Evolutionary conservation across 2,888 invertebrate species (phyloP).

Genomic region (Coenonympha glycerion): DNA sequence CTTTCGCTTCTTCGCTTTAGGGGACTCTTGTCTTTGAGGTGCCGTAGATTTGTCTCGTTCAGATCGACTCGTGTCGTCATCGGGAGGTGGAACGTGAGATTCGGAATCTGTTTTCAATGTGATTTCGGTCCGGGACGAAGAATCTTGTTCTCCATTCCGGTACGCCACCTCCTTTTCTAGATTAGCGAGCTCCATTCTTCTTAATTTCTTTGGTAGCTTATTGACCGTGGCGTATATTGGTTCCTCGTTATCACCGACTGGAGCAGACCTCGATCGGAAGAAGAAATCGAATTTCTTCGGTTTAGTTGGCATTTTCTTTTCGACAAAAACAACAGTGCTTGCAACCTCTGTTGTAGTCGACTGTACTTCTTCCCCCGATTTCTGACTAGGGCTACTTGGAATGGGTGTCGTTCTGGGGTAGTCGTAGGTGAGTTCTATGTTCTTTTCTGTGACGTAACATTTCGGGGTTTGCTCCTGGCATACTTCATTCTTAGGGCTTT

Average conservation of each 20-base stretch:
- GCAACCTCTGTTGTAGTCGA: slow-evolving; percentile 73
- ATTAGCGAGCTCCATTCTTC: slow-evolving; percentile 66
- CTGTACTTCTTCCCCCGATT: slow-evolving; percentile 48
- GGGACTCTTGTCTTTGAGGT: slow-evolving; percentile 60
- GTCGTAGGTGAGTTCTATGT: slow-evolving; percentile 70
- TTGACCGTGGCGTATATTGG: slow-evolving; percentile 73
- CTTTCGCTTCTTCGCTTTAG: slow-evolving; percentile 68
- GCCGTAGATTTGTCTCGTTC: slow-evolving; percentile 61
- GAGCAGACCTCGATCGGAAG: slow-evolving; percentile 70
- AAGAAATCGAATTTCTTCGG: slow-evolving; percentile 70
- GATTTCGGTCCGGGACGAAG: slow-evolving; percentile 60
- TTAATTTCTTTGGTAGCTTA: slow-evolving; percentile 68
- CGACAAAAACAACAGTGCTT: slow-evolving; percentile 70
- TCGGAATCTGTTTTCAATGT: slow-evolving; percentile 66
- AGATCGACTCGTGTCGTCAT: slow-evolving; percentile 68
- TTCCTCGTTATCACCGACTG: slow-evolving; percentile 68
- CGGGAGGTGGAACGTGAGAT: slow-evolving; percentile 57
- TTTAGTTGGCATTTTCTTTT: slow-evolving; percentile 65
- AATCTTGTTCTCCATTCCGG: slow-evolving; percentile 58
- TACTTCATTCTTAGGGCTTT: slow-evolving; percentile 32
- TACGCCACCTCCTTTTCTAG: slow-evolving; percentile 70
- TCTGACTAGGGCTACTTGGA: slow-evolving; percentile 48
- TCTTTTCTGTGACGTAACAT: slow-evolving; percentile 69
- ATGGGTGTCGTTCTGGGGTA: slow-evolving; percentile 66
- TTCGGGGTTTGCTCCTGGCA: slow-evolving; percentile 47